A percentile compares a stretch with the other conserved stretches of the same genome.
These are phyloP conservation scores for Trichopoda pennipes DNA, from an alignment of 2,888 invertebrate genomes.

Conservation along the genomic window DNA sequence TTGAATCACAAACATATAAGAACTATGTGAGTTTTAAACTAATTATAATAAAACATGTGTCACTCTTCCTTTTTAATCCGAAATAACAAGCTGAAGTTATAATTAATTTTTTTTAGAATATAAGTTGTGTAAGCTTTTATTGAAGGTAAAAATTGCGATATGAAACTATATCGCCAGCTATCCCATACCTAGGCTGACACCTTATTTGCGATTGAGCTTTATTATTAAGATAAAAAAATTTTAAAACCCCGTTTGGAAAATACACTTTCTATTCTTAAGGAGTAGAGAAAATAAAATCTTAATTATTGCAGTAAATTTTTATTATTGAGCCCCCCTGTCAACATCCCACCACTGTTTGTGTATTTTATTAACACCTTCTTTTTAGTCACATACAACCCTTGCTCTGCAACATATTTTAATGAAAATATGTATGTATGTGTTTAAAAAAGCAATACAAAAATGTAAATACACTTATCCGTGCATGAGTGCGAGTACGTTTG, in stretches of 20 bases:
- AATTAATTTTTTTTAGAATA: too few relatives aligned
- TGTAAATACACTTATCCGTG: not conserved
- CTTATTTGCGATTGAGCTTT: too few relatives aligned
- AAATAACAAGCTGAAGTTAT: too few relatives aligned
- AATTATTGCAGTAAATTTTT: not conserved
- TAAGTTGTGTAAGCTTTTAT: too few relatives aligned
- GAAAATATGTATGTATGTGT: constrained; percentile 10
- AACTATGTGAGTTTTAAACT: too few relatives aligned
- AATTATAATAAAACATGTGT: too few relatives aligned
- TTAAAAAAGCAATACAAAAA: constrained; percentile 37
- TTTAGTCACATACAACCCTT: constrained; percentile 31
- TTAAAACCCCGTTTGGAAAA: not conserved
- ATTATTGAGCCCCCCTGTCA: not conserved
- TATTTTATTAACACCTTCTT: constrained; percentile 60
- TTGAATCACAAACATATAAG: too few relatives aligned
- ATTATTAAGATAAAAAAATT: too few relatives aligned
- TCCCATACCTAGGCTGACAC: too few relatives aligned
- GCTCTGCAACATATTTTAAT: constrained; percentile 36
- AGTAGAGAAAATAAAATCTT: not conserved
- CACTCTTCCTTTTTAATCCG: too few relatives aligned
- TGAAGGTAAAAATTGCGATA: too few relatives aligned
- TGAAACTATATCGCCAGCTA: too few relatives aligned
- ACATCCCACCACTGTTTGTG: constrained; percentile 5
- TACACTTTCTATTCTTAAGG: not conserved
- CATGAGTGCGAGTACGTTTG: constrained; percentile 1